phyloP scores from a whole-genome alignment of 2,113 vertebrate species.

The Platycercus adscitus region DNA sequence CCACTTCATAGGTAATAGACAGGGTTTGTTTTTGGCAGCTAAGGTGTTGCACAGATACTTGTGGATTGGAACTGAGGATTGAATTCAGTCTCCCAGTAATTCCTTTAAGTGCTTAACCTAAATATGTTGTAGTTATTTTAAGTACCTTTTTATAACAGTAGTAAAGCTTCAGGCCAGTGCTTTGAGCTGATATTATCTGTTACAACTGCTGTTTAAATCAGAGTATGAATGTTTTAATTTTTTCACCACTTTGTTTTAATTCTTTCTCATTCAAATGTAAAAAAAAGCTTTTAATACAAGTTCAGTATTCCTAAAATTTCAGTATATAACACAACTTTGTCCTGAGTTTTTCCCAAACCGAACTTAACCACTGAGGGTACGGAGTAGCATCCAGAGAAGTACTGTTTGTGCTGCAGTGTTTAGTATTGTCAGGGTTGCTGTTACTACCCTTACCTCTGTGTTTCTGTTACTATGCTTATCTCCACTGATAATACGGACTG shows the following conservation, averaged over 20 bases:
- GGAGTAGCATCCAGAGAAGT: not conserved
- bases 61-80: conserved; percentile 26
- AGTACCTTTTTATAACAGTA: conserved; percentile 55
- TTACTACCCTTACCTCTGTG: not conserved
- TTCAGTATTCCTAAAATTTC: not conserved
- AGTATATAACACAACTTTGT: not conserved
- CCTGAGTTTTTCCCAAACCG: not conserved
- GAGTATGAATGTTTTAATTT: not conserved
- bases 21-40: conserved; percentile 5
- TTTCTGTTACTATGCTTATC: not conserved
- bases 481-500: not conserved
- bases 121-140: conserved; percentile 64
- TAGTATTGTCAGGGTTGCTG: not conserved
- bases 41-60: not conserved
- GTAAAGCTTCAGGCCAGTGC: conserved; percentile 39
- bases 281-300: not conserved
- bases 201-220: not conserved
- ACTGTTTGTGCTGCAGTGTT: not conserved
- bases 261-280: not conserved
- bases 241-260: not conserved
- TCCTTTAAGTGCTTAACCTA: conserved; percentile 67
- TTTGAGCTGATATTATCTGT: not conserved
- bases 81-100: conserved; percentile 54
- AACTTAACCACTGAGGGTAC: not conserved
- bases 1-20: not conserved